Evolutionary conservation across 1,140 invertebrate species (phyloP).

Genomic region (Anastrepha ludens): DNA sequence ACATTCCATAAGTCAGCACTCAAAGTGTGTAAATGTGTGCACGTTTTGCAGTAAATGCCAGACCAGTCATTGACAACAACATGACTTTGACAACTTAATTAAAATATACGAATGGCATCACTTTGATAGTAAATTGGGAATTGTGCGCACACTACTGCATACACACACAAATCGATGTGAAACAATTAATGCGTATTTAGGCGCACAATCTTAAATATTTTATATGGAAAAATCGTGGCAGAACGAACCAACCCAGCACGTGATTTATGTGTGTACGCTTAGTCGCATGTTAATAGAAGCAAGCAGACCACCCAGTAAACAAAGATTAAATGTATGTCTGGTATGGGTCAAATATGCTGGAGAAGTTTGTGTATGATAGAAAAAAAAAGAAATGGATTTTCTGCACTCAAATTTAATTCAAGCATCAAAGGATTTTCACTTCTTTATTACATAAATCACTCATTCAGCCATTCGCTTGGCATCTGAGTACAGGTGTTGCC

Average conservation of each 20-base stretch:
- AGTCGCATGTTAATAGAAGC: background rate
- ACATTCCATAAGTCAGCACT: background rate
- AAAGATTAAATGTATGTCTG: no score
- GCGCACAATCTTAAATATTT: background rate
- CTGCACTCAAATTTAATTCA: background rate
- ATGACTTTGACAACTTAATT: constrained; percentile 38
- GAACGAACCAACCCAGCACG: background rate
- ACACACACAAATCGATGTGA: no score
- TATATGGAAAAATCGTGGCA: background rate
- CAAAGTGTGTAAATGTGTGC: background rate
- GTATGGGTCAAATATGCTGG: no score
- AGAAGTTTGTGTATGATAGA: no score
- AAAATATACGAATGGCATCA: background rate
- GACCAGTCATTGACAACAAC: constrained; percentile 16
- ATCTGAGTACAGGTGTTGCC: no score
- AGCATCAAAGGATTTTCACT: no score
- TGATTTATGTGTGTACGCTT: background rate
- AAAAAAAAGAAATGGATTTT: no score
- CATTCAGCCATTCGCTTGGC: background rate
- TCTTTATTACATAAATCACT: no score
- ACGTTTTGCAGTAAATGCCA: constrained; percentile 11
- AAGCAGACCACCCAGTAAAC: background rate
- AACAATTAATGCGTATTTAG: background rate
- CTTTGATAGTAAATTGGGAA: background rate
- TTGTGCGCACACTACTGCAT: background rate